phyloP scores from a whole-genome alignment of 2,888 invertebrate species.

The Agonopterix heracliana region DNA sequence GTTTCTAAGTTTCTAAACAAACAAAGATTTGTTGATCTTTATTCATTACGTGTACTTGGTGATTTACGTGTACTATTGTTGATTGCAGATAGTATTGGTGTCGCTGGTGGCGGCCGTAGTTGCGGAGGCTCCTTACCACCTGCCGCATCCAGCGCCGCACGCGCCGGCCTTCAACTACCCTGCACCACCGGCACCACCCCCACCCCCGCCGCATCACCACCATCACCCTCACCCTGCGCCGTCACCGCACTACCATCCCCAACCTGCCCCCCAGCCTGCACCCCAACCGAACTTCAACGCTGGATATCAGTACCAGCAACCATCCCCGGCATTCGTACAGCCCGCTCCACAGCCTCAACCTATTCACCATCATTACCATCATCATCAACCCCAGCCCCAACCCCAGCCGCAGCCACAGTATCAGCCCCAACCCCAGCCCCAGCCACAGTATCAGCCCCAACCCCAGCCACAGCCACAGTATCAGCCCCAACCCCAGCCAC shows the following conservation, averaged over 20 bases:
- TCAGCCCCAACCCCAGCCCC: slow-evolving; percentile 5
- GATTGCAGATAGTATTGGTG: slow-evolving; percentile 52
- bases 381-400: slow-evolving; percentile 5
- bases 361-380: slow-evolving; percentile 12
- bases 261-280: slow-evolving; percentile 11
- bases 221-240: slow-evolving; percentile 21
- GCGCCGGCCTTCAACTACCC: slow-evolving; percentile 46
- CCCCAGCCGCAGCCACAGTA: slow-evolving; percentile 4
- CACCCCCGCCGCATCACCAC: slow-evolving; percentile 18
- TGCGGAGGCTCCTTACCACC: slow-evolving; percentile 61
- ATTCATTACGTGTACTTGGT: neutral
- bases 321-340: slow-evolving; percentile 8
- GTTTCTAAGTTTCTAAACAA: slow-evolving; percentile 16
- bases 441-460: slow-evolving; percentile 7
- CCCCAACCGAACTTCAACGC: slow-evolving; percentile 11
- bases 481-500: slow-evolving; percentile 1
- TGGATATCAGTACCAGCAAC: slow-evolving; percentile 14
- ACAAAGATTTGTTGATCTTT: slow-evolving; percentile 12
- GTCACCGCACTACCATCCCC: slow-evolving; percentile 17
- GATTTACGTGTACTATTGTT: slow-evolving; percentile 1
- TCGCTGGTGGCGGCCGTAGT: slow-evolving; percentile 47
- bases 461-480: slow-evolving; percentile 3
- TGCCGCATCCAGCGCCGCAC: slow-evolving; percentile 49
- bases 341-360: slow-evolving; percentile 15
- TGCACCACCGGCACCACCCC: slow-evolving; percentile 25